Percentiles rank a stretch among this genome's conserved stretches.
Conservation (phyloP, 2,113 vertebrate species). For the Otolemur garnettii region DNA sequence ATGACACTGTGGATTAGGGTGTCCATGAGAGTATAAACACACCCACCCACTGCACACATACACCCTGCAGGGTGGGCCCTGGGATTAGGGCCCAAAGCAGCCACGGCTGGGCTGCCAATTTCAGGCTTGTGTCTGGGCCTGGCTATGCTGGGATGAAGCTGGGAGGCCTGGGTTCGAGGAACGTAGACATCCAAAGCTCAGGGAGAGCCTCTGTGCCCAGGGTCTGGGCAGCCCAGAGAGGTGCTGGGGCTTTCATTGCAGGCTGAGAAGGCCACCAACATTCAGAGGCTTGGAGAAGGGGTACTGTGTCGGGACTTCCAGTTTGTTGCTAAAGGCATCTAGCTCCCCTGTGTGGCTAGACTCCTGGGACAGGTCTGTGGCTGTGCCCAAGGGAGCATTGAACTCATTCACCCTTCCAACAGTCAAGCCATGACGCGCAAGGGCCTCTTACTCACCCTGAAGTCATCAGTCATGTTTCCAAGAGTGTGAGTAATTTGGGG, state of each 20-base stretch:
- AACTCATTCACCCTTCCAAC: constrained; percentile 87
- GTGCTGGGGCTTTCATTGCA: too few relatives aligned
- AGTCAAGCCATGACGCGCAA: constrained; percentile 84
- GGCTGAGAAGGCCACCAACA: not conserved
- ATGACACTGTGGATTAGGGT: constrained; percentile 6
- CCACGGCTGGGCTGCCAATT: constrained; percentile 13
- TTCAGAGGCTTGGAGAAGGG: not conserved
- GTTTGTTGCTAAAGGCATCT: not conserved
- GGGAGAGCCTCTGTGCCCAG: not conserved
- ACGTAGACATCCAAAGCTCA: not conserved
- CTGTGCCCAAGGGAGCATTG: constrained; percentile 80
- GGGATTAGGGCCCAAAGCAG: not conserved
- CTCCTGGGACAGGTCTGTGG: not conserved
- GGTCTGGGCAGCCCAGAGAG: not conserved
- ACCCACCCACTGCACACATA: not conserved
- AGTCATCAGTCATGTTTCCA: constrained; percentile 87
- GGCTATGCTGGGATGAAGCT: not conserved
- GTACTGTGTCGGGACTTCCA: not conserved
- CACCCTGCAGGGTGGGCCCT: constrained; percentile 36
- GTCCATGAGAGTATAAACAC: constrained; percentile 33
- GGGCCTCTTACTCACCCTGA: constrained; percentile 86
- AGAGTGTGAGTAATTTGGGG: constrained; percentile 85
- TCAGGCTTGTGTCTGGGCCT: not conserved
- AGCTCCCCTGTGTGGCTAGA: not conserved
- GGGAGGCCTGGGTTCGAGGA: not conserved